Base-by-base conservation (phyloP, 1,140 invertebrate genomes). In the Aphaenogaster ashmeadi region DNA sequence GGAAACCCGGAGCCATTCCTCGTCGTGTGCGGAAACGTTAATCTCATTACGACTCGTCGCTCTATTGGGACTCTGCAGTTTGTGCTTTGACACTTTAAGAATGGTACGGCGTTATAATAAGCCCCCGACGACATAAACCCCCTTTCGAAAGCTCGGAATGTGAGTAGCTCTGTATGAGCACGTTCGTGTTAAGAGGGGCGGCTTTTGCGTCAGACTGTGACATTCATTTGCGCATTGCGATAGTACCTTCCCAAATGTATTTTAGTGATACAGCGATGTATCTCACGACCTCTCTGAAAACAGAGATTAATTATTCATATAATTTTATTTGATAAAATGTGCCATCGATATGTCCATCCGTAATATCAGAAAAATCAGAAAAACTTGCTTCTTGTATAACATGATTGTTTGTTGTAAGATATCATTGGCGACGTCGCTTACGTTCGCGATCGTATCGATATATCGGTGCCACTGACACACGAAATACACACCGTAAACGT, bases 41-140 rank as follows among this genome's bases (percentile, higher is more conserved):
- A 93, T 93, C 93, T 91, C 89, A 90, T 93, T 92, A 91, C 85
- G 87, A 84, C 71, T 86, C 84, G 87, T 84, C 81, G 86, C 74
- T 88, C 50, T 83, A 87, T 88, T 90, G 84, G 75, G 64, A 88
- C 66, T 54, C 71, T 21, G 74, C 81, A 88, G 81, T 87, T 88
- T 88, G 72, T 89, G 88, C 89, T 89, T 88, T 92, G 90, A 87
- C 85, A 72, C 56, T 87, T 87, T 74, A 67, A 72, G 72, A 77
- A 89, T 79, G 87, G 81, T 72, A 66, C 74, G 88, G 87, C 88
- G 72, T 89, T 88, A 85, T 90, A 91, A 91, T 86, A 78, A 87
- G 69, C 87, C 69, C 47, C 75, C 74, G 58, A 64, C 81, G 86
- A 74, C 36, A 21, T 56, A 67, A 86, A 66, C 60, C 44, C 60